phyloP scores from a whole-genome alignment of 2,888 invertebrate genomes.

The Ernsta delagoae region DNA sequence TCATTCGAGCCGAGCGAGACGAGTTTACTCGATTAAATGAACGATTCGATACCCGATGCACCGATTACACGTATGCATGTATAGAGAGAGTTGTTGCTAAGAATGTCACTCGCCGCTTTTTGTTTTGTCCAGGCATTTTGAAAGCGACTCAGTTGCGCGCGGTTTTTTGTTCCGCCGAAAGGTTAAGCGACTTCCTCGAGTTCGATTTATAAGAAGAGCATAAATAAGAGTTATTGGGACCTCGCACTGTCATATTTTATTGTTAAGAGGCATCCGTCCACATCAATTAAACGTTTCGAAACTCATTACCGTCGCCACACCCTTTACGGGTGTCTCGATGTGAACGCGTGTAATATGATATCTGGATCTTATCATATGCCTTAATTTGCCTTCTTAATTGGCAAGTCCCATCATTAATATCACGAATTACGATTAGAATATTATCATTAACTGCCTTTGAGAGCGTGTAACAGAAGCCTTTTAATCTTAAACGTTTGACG shows the following conservation, averaged over 20 bases:
- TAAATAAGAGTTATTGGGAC: slow-evolving; percentile 35
- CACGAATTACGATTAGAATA: slow-evolving; percentile 29
- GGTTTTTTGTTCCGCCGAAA: slow-evolving; percentile 27
- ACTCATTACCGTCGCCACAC: slow-evolving; percentile 21
- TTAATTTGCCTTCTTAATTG: slow-evolving; percentile 29
- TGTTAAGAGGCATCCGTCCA: slow-evolving; percentile 26
- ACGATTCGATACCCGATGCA: slow-evolving; percentile 77
- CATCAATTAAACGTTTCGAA: slow-evolving; percentile 38
- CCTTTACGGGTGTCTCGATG: slow-evolving; percentile 9
- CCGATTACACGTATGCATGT: slow-evolving; percentile 68
- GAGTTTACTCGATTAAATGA: slow-evolving; percentile 80
- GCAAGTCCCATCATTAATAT: slow-evolving; percentile 17
- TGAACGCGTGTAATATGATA: slow-evolving; percentile 18
- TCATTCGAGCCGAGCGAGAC: slow-evolving; percentile 72
- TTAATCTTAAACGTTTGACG: slow-evolving; percentile 14
- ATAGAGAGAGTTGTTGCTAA: slow-evolving; percentile 77
- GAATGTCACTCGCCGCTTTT: slow-evolving; percentile 75
- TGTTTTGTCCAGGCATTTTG: slow-evolving; percentile 44
- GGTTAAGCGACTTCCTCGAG: slow-evolving; percentile 37
- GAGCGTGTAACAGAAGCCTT: slow-evolving; percentile 11
- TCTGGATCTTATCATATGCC: slow-evolving; percentile 16
- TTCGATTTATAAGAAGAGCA: slow-evolving; percentile 37
- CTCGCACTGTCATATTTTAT: slow-evolving; percentile 31
- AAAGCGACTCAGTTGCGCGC: slow-evolving; percentile 26
- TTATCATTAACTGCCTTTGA: slow-evolving; percentile 13